Evolutionary conservation across 1,140 invertebrate species (phyloP).

Genomic region (Colletes latitarsis): DNA sequence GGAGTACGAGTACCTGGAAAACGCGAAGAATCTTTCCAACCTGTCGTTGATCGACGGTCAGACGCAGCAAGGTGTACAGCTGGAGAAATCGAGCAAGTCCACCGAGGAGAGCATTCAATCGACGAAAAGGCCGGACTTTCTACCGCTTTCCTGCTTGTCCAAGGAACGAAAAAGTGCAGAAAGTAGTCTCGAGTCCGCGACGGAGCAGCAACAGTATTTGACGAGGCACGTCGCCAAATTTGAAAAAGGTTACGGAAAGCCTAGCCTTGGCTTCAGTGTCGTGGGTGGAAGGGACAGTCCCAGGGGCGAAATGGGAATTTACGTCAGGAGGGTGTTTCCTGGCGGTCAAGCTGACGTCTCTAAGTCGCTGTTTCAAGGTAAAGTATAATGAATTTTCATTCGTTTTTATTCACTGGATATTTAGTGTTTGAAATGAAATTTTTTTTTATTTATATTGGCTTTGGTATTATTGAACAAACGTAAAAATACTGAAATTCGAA

Average conservation of each 20-base stretch:
- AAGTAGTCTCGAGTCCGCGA: conserved; percentile 69
- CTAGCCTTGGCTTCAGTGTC: conserved; percentile 88
- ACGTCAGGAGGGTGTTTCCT: conserved; percentile 87
- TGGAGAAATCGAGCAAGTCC: conserved; percentile 18
- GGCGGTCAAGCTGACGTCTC: conserved; percentile 87
- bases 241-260: conserved; percentile 85
- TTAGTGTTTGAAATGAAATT: background rate
- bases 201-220: conserved; percentile 81
- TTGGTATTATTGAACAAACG: too few relatives aligned
- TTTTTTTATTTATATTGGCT: too few relatives aligned
- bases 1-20: conserved; percentile 73
- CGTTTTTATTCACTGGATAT: background rate
- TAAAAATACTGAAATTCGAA: too few relatives aligned
- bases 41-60: conserved; percentile 66
- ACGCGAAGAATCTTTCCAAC: conserved; percentile 73
- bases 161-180: conserved; percentile 66
- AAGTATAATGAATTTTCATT: background rate
- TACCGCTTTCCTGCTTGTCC: conserved; percentile 66
- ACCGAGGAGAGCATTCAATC: conserved; percentile 21
- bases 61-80: conserved; percentile 49
- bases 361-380: conserved; percentile 87
- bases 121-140: conserved; percentile 74
- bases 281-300: conserved; percentile 88
- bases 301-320: conserved; percentile 87
- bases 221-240: conserved; percentile 80